These are phyloP conservation scores for Bradypodion ventrale DNA, from an alignment of 2,797 vertebrate species.

Conservation along the genomic window DNA sequence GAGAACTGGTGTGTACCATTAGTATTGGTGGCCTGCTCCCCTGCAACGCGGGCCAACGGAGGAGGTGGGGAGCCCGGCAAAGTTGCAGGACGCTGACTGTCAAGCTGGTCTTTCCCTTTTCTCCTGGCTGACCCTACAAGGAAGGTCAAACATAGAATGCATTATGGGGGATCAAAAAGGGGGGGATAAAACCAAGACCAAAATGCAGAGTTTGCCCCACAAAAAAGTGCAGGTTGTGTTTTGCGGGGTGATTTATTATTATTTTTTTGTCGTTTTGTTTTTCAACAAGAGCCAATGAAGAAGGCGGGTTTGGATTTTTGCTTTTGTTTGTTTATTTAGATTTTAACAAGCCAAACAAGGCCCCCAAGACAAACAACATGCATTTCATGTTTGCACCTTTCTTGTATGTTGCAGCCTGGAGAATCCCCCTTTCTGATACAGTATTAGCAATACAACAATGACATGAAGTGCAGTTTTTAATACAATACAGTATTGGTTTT, in stretches of 20 bases:
- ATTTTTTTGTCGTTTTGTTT: conserved; percentile 43
- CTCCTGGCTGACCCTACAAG: conserved; percentile 99
- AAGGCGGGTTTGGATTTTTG: conserved; percentile 71
- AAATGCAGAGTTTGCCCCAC: conserved; percentile 84
- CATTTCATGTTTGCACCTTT: conserved; percentile 99
- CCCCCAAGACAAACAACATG: conserved; percentile 96
- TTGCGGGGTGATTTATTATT: background rate
- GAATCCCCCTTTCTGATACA: conserved; percentile 80
- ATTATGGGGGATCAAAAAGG: conserved; percentile 99
- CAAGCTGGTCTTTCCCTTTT: conserved; percentile 97
- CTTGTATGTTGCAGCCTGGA: conserved; percentile 97
- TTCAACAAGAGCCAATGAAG: conserved; percentile 78
- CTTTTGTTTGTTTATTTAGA: conserved; percentile 61
- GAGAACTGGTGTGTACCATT: conserved; percentile 95
- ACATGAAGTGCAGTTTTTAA: conserved; percentile 71
- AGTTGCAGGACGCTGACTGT: conserved; percentile 88
- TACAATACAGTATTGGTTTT: conserved; percentile 63
- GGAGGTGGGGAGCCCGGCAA: conserved; percentile 89
- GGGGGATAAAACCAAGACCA: conserved; percentile 86
- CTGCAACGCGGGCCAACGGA: conserved; percentile 86
- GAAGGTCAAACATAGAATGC: conserved; percentile 99
- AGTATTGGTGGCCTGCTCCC: conserved; percentile 90
- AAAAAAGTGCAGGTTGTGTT: conserved; percentile 74
- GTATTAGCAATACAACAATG: conserved; percentile 73
- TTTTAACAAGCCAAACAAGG: conserved; percentile 81